Conservation (phyloP, 2,113 vertebrate species). For the Propithecus coquereli region DNA sequence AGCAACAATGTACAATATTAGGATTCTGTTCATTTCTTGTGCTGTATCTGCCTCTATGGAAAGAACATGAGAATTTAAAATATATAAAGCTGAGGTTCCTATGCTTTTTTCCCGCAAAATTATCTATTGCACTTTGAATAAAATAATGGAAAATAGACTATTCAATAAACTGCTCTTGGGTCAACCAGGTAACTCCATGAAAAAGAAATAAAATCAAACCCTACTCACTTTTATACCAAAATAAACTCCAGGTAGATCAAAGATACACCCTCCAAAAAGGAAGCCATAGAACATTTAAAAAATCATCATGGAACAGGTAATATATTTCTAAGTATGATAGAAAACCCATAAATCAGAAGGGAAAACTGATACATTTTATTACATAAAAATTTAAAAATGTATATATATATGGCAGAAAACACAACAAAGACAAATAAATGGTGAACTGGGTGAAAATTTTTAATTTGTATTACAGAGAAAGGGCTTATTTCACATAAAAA, state of each 20-base stretch:
- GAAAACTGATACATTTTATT: neutral
- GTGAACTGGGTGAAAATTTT: neutral
- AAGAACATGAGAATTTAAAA: neutral
- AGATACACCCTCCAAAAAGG: neutral
- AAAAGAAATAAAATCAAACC: neutral
- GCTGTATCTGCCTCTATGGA: neutral
- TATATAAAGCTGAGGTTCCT: neutral
- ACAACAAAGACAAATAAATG: neutral
- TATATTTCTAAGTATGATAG: neutral
- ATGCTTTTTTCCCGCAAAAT: neutral
- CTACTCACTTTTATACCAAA: neutral
- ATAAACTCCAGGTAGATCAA: neutral
- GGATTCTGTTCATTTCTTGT: neutral
- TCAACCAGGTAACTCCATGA: neutral
- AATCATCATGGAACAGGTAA: neutral
- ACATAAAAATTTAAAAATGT: neutral
- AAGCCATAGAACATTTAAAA: neutral
- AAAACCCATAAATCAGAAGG: neutral
- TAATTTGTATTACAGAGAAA: neutral
- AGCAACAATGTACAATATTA: neutral
- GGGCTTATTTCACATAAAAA: neutral
- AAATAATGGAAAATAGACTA: neutral
- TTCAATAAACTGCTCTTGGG: neutral
- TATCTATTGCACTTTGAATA: neutral
- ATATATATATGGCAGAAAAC: neutral